Evolutionary conservation across 1,140 invertebrate species (phyloP).

Genomic region (Chlorops oryzae): DNA sequence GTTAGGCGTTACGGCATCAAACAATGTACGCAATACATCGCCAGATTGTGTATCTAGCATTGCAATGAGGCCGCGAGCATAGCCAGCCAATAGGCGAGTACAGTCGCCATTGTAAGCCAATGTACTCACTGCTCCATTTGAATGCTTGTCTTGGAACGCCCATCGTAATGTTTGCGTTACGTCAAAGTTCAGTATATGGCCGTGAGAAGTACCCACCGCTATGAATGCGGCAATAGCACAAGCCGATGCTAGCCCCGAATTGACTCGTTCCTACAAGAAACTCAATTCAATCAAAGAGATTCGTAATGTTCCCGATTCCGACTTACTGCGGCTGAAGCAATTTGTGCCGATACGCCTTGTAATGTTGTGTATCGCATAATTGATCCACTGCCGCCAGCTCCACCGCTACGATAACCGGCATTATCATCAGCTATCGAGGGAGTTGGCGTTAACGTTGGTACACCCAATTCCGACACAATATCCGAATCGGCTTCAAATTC

Average conservation of each 20-base stretch:
- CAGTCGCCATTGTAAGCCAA: conserved; percentile 84
- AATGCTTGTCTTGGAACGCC: conserved; percentile 69
- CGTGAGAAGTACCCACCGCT: conserved; percentile 88
- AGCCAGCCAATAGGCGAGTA: conserved; percentile 73
- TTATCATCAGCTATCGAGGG: conserved; percentile 42
- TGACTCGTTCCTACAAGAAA: conserved; percentile 67
- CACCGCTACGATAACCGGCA: conserved; percentile 25
- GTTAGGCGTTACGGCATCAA: conserved; percentile 79
- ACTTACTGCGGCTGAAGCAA: conserved; percentile 71
- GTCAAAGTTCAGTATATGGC: conserved; percentile 85
- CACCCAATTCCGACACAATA: conserved; percentile 51
- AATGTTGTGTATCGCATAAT: conserved; percentile 75
- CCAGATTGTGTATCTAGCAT: conserved; percentile 75
- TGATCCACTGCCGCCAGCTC: conserved; percentile 53
- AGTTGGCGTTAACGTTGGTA: conserved; percentile 50
- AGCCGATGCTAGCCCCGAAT: conserved; percentile 81
- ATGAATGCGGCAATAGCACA: conserved; percentile 71
- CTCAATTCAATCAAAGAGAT: no score
- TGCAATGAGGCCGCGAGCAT: conserved; percentile 76
- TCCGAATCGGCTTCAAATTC: conserved; percentile 61
- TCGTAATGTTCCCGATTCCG: no score
- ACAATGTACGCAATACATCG: conserved; percentile 71
- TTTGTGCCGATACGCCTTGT: conserved; percentile 78
- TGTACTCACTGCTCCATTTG: conserved; percentile 77
- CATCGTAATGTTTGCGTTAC: conserved; percentile 76